Conservation (phyloP, 2,113 vertebrate species). For the Grus americana region DNA sequence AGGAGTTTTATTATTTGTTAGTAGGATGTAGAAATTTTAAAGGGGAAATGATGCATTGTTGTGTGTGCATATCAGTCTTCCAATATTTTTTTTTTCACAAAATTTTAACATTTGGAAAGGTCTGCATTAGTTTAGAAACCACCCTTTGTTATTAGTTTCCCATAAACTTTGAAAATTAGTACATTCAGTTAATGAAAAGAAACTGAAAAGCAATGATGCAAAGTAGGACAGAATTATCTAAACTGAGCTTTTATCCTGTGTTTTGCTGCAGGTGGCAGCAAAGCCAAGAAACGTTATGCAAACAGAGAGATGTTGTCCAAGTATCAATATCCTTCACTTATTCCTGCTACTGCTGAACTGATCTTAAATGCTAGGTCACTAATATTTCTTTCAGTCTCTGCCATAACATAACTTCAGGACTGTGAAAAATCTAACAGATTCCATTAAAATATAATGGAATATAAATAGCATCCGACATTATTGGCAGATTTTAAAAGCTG, state of each 20-base stretch:
- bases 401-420: not conserved
- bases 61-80: not conserved
- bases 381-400: not conserved
- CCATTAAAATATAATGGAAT: not conserved
- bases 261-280: constrained; percentile 62
- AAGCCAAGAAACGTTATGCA: constrained; percentile 24
- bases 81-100: too few species aligned
- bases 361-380: not conserved
- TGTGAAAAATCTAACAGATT: not conserved
- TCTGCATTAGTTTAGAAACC: not conserved
- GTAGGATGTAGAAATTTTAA: not conserved
- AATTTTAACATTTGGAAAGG: not conserved
- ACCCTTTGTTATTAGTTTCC: not conserved
- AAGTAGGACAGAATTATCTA: not conserved
- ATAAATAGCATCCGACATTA: not conserved
- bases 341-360: not conserved
- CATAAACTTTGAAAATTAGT: not conserved
- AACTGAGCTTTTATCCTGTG: not conserved
- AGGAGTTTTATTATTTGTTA: not conserved
- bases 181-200: not conserved
- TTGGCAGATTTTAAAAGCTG: not conserved
- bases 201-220: not conserved
- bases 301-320: not conserved
- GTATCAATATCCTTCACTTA: not conserved
- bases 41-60: not conserved